These are phyloP conservation scores for Xestia sexstrigata DNA, from an alignment of 2,888 invertebrate genomes.

Conservation along the genomic window DNA sequence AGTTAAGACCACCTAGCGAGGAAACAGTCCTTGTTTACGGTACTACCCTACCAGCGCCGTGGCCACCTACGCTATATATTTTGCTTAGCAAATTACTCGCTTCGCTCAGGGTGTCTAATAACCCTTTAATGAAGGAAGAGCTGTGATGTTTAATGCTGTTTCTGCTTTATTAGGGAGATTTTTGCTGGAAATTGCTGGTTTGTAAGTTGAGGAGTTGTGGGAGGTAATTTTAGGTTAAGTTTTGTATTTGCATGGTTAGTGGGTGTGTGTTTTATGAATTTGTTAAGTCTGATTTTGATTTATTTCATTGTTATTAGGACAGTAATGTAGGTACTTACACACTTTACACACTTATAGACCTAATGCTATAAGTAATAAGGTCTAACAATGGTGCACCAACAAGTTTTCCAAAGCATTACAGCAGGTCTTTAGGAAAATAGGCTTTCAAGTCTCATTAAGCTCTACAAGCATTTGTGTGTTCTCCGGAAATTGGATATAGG, in stretches of 20 bases:
- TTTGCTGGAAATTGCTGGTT: constrained; percentile 61
- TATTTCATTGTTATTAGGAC: not conserved
- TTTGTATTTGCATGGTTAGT: constrained; percentile 19
- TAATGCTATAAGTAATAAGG: not conserved
- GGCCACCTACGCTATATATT: constrained; percentile 89
- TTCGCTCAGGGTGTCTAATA: constrained; percentile 87
- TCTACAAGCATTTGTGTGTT: not conserved
- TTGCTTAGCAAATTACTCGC: constrained; percentile 89
- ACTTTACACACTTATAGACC: not conserved
- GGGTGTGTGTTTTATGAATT: constrained; percentile 5
- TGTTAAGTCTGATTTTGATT: not conserved
- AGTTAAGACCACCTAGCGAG: constrained; percentile 90
- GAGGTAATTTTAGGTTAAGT: constrained; percentile 29
- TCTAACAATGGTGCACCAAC: not conserved
- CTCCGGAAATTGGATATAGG: constrained; percentile 22
- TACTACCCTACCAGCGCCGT: constrained; percentile 84
- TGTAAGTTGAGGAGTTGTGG: constrained; percentile 49
- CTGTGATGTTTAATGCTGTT: constrained; percentile 67
- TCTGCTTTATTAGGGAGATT: constrained; percentile 67
- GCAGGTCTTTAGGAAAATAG: not conserved
- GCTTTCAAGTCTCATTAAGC: not conserved
- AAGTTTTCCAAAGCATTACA: not conserved
- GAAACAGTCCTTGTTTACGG: constrained; percentile 87
- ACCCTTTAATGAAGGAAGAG: constrained; percentile 88
- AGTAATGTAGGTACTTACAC: not conserved